Percentiles rank a stretch among this genome's conserved stretches.
phyloP scores from a whole-genome alignment of 2,888 invertebrate species.

The Leptopilina syphax region DNA sequence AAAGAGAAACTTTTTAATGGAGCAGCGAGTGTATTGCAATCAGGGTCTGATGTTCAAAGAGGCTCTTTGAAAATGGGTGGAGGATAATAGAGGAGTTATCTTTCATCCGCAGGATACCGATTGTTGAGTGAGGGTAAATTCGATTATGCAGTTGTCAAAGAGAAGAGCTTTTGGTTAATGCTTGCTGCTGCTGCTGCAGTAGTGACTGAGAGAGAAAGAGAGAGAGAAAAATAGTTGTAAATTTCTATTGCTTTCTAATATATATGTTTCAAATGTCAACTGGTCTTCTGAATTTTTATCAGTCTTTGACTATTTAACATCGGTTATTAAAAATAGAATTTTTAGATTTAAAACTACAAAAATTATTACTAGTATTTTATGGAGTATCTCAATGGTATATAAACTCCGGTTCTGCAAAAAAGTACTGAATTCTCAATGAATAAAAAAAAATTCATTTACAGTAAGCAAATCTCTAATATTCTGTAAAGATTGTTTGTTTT shows the following conservation, averaged over 20 bases:
- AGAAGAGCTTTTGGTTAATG: constrained; percentile 16
- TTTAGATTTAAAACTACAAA: no score
- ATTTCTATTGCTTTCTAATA: not conserved
- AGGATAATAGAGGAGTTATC: constrained; percentile 32
- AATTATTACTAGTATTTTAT: no score
- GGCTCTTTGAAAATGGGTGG: constrained; percentile 10
- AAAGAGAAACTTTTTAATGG: constrained; percentile 31
- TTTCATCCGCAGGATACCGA: constrained; percentile 27
- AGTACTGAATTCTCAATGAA: no score
- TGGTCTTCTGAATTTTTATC: not conserved
- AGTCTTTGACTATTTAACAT: no score
- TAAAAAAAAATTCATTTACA: no score
- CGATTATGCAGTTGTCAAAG: constrained; percentile 35
- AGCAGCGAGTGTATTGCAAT: constrained; percentile 17
- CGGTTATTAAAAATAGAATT: no score
- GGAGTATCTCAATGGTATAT: no score
- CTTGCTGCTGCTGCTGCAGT: not conserved
- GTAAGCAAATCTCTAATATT: no score
- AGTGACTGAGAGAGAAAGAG: no score
- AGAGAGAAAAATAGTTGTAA: not conserved
- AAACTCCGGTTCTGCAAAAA: no score
- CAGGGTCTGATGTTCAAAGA: constrained; percentile 26
- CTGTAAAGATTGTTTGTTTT: no score
- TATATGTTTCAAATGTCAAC: not conserved
- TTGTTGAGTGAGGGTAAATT: constrained; percentile 33